Conservation (phyloP, 2,797 vertebrate genomes). For the Silurus aristotelis region DNA sequence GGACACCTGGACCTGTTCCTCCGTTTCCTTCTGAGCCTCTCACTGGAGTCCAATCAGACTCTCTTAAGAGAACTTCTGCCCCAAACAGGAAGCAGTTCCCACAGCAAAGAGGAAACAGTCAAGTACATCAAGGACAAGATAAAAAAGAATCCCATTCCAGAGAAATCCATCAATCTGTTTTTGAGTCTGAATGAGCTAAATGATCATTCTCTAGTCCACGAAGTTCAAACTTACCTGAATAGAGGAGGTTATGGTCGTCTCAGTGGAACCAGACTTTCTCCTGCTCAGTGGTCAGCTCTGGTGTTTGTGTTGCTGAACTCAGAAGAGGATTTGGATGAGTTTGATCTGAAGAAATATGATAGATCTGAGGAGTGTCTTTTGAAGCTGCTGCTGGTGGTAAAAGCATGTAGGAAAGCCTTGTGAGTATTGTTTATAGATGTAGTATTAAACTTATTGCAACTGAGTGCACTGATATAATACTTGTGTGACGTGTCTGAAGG, state of each 20-base stretch:
- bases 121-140: constrained; percentile 23
- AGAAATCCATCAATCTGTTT: constrained; percentile 46
- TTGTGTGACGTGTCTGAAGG: neutral
- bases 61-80: constrained; percentile 35
- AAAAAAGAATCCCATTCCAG: constrained; percentile 17
- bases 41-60: constrained; percentile 36
- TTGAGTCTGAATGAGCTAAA: constrained; percentile 44
- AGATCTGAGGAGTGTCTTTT: constrained; percentile 34
- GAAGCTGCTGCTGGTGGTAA: constrained; percentile 33
- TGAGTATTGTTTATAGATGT: constrained; percentile 22
- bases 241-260: constrained; percentile 5
- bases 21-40: constrained; percentile 7
- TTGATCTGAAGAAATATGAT: constrained; percentile 22
- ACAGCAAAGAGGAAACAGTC: constrained; percentile 17
- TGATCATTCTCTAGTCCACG: constrained; percentile 38
- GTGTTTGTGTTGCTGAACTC: constrained; percentile 41
- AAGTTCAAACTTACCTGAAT: constrained; percentile 36
- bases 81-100: neutral
- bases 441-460: neutral
- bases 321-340: constrained; percentile 27
- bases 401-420: constrained; percentile 22
- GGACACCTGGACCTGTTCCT: no score
- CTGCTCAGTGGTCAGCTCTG: constrained; percentile 40
- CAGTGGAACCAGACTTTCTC: constrained; percentile 11
- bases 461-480: neutral